Evolutionary conservation across 2,113 vertebrate genomes (phyloP).

Genomic region (Heterotis niloticus): DNA sequence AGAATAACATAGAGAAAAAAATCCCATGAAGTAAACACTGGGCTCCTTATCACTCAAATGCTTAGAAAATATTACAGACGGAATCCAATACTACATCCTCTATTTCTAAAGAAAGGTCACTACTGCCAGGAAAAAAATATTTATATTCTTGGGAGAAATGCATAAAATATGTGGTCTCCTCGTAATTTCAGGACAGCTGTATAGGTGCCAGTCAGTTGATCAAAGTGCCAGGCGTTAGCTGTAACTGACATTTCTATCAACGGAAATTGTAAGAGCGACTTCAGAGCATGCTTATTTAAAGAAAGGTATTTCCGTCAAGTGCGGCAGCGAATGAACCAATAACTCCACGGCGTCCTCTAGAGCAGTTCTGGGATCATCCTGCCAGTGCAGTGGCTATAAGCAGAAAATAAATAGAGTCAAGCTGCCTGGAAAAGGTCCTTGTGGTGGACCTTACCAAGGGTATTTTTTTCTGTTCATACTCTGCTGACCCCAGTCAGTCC

Average conservation of each 20-base stretch:
- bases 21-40: not conserved
- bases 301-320: not conserved
- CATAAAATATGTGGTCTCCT: not conserved
- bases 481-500: constrained; percentile 8
- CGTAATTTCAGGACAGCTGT: not conserved
- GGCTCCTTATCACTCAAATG: not conserved
- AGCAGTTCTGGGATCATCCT: not conserved
- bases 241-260: not conserved
- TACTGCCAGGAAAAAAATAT: not conserved
- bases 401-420: not conserved
- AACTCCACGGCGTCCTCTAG: too few species aligned
- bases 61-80: not conserved
- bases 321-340: not conserved
- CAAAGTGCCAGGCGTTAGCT: not conserved
- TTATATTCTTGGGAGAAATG: not conserved
- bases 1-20: not conserved
- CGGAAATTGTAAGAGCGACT: not conserved
- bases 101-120: not conserved
- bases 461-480: constrained; percentile 8
- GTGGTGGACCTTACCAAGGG: not conserved
- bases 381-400: not conserved
- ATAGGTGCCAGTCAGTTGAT: too few species aligned
- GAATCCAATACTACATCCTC: not conserved
- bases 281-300: not conserved
- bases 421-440: not conserved